Percentiles rank a stretch among this genome's conserved stretches.
Conservation (phyloP, 1,140 invertebrate genomes). For the Elymnias hypermnestra region DNA sequence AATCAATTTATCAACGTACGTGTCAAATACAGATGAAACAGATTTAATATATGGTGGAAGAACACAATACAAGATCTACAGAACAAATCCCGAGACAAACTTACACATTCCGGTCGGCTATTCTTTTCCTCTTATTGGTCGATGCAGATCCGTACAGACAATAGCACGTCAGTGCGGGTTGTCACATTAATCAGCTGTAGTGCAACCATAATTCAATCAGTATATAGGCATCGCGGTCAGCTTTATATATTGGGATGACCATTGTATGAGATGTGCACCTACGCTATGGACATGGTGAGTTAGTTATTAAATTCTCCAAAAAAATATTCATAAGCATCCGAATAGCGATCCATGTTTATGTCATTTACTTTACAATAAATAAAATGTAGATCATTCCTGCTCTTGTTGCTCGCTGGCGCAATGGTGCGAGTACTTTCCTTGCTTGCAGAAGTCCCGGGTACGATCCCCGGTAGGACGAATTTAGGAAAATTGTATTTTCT, state of each 20-base stretch:
- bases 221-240: conserved; percentile 30
- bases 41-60: conserved; percentile 8
- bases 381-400: no score
- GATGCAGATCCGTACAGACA: conserved; percentile 66
- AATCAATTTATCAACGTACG: no score
- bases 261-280: conserved; percentile 29
- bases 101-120: conserved; percentile 30
- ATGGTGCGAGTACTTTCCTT: no score
- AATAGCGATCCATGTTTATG: no score
- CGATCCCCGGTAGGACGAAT: no score
- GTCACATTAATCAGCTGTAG: conserved; percentile 70
- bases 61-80: conserved; percentile 9
- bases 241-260: conserved; percentile 48
- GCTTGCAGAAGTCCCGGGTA: no score
- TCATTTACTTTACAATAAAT: no score
- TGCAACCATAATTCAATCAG: conserved; percentile 71
- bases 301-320: neutral
- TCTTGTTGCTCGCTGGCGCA: no score
- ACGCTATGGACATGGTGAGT: conserved; percentile 25
- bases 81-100: conserved; percentile 41
- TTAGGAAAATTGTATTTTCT: no score
- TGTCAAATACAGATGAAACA: no score
- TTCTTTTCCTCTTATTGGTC: conserved; percentile 42
- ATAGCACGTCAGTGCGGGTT: conserved; percentile 63
- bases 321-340: neutral